Evolutionary conservation across 2,113 vertebrate genomes (phyloP).

Genomic region (Stercorarius parasiticus): DNA sequence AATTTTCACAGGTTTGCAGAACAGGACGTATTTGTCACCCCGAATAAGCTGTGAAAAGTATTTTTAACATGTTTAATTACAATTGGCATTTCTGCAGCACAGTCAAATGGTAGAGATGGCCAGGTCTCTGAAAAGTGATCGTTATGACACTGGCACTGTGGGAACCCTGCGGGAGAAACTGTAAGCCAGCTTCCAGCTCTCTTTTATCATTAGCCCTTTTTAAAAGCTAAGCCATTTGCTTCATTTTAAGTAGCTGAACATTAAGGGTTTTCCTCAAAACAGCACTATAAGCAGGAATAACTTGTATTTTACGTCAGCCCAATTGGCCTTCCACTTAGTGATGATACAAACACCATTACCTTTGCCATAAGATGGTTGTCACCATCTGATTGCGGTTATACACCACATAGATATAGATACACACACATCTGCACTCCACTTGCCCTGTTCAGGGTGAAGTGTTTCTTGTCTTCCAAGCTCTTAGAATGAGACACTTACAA

Average conservation of each 20-base stretch:
- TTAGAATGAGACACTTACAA: not conserved
- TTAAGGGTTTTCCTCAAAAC: not conserved
- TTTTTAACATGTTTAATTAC: constrained; percentile 24
- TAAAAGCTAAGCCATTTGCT: not conserved
- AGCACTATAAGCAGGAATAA: not conserved
- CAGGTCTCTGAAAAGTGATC: not conserved
- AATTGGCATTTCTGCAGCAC: not conserved
- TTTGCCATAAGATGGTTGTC: not conserved
- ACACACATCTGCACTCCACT: not conserved
- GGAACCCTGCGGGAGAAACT: not conserved
- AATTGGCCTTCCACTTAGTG: not conserved
- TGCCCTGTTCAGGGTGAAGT: not conserved
- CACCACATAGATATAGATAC: not conserved
- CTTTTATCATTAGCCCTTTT: not conserved
- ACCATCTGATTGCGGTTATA: not conserved
- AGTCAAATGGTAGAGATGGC: not conserved
- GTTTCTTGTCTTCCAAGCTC: not conserved
- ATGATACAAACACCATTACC: fast-evolving
- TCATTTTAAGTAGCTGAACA: not conserved
- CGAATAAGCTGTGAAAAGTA: not conserved
- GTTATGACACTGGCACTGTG: not conserved
- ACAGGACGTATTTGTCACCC: not conserved
- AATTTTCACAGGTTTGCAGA: not conserved
- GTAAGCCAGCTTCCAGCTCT: not conserved
- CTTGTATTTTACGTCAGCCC: not conserved